Evolutionary conservation across 2,113 vertebrate genomes (phyloP).

Genomic region (Laticauda colubrina): DNA sequence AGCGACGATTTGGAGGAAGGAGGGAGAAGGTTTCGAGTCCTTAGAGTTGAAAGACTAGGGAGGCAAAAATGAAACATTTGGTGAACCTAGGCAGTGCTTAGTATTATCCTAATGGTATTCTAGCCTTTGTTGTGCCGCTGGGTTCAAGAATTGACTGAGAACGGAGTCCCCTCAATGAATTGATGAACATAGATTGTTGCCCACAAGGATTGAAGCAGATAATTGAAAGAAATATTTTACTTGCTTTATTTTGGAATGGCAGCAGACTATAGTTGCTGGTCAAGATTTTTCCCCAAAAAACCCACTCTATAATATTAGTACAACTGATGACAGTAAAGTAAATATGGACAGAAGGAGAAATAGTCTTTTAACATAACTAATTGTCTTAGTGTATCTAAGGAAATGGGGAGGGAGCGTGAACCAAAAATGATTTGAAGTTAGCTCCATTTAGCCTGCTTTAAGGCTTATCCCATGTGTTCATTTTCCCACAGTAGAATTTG

Average conservation of each 20-base stretch:
- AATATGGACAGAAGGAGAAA: background rate
- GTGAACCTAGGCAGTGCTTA: background rate
- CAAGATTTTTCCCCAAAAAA: too few relatives aligned
- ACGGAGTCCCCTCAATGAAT: background rate
- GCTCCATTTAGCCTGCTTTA: background rate
- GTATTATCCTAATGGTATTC: background rate
- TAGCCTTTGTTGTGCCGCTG: background rate
- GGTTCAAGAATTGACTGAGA: background rate
- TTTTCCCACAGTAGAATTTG: background rate
- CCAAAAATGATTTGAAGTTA: background rate
- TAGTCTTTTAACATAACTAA: background rate
- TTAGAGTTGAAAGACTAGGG: too few relatives aligned
- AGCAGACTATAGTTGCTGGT: background rate
- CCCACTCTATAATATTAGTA: background rate
- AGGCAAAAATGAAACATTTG: background rate
- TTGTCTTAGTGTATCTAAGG: background rate
- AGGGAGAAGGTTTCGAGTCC: background rate
- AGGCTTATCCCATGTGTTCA: background rate
- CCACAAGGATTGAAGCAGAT: background rate
- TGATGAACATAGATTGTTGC: background rate
- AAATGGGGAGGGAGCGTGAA: background rate
- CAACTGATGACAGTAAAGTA: background rate
- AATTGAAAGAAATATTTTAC: background rate
- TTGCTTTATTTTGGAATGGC: background rate
- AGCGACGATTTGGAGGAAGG: background rate